phyloP scores from a whole-genome alignment of 2,113 vertebrate species.

The Varanus komodoensis region DNA sequence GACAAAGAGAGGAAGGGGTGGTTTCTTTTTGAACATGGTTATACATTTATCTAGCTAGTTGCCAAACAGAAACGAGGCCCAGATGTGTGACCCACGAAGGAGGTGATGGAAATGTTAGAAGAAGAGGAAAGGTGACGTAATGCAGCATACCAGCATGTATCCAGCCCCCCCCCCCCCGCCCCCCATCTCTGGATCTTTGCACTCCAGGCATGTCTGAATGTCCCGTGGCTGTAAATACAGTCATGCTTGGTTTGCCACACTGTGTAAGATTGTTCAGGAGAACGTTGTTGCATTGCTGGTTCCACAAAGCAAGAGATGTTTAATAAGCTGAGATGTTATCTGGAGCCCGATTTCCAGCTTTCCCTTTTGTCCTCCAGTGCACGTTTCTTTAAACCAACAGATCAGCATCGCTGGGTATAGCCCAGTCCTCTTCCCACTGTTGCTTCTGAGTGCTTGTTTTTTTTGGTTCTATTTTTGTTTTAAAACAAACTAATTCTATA shows the following conservation, averaged over 20 bases:
- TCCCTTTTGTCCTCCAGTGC: background rate
- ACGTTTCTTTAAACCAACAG: background rate
- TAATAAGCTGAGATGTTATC: background rate
- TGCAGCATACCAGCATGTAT: slow-evolving; percentile 10
- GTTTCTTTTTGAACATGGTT: slow-evolving; percentile 62
- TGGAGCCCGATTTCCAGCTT: background rate
- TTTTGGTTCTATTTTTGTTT: background rate
- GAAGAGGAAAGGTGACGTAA: slow-evolving; percentile 17
- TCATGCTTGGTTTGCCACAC: background rate
- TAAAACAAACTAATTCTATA: background rate
- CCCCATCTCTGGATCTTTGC: slow-evolving; percentile 9
- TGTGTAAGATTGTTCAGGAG: background rate
- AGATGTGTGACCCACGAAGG: slow-evolving; percentile 39
- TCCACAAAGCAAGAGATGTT: background rate
- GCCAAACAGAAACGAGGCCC: slow-evolving; percentile 45
- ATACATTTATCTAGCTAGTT: slow-evolving; percentile 57
- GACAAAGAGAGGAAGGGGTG: slow-evolving; percentile 55
- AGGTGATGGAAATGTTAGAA: slow-evolving; percentile 49
- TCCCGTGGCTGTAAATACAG: background rate
- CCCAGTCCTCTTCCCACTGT: background rate
- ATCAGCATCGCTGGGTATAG: no score
- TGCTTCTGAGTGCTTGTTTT: background rate
- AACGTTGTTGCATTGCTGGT: background rate
- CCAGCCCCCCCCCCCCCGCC: background rate
- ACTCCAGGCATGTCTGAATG: background rate